Conservation (phyloP, 2,888 invertebrate species). For the Scaeva pyrastri region DNA sequence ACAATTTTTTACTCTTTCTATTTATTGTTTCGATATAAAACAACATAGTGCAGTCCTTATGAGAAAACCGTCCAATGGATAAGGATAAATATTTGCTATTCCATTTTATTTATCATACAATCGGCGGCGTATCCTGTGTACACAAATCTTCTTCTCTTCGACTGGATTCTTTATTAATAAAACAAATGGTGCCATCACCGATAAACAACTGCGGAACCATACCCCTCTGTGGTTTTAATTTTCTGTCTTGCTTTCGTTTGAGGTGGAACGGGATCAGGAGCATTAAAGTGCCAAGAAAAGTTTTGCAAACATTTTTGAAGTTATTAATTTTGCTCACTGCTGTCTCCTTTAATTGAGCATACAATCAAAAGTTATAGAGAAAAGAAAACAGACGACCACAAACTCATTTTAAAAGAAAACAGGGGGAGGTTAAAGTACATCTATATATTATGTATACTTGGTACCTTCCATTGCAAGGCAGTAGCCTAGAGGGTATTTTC, state of each 20-base stretch:
- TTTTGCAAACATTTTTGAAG: constrained; percentile 51
- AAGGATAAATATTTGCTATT: constrained; percentile 67
- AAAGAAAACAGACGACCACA: constrained; percentile 43
- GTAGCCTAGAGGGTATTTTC: constrained; percentile 5
- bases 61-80: constrained; percentile 32
- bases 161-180: constrained; percentile 54
- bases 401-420: constrained; percentile 37
- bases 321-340: constrained; percentile 57
- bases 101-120: constrained; percentile 72
- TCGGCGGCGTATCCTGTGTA: constrained; percentile 38
- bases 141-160: constrained; percentile 43
- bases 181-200: constrained; percentile 61
- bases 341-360: neutral
- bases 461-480: constrained; percentile 10
- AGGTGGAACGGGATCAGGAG: too few relatives aligned
- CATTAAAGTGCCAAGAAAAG: constrained; percentile 6
- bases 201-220: constrained; percentile 45
- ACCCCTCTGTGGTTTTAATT: constrained; percentile 16
- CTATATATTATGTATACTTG: neutral
- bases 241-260: constrained; percentile 51
- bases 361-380: neutral
- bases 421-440: neutral
- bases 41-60: constrained; percentile 49
- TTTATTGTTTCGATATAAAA: constrained; percentile 54
- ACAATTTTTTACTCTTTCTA: constrained; percentile 46